Conservation (phyloP, 2,113 vertebrate species). For the Rhabdornis inornatus region DNA sequence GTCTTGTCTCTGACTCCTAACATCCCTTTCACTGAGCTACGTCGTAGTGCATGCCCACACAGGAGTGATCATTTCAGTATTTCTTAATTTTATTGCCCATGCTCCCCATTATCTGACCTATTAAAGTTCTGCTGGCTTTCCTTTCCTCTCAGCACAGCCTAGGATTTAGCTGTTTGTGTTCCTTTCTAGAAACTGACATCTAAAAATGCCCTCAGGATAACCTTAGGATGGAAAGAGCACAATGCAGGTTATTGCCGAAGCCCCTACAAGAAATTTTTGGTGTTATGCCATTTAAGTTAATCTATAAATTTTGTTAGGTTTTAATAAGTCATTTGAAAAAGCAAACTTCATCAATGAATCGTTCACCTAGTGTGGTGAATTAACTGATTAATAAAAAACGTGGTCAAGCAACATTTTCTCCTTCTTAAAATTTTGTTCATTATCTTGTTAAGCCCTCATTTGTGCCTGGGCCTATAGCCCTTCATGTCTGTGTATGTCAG, state of each 20-base stretch:
- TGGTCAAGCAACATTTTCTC: neutral
- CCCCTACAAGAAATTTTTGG: neutral
- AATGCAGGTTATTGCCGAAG: neutral
- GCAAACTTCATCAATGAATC: neutral
- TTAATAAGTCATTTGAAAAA: neutral
- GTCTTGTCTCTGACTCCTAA: neutral
- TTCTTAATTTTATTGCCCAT: neutral
- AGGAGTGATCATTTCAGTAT: neutral
- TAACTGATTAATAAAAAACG: neutral
- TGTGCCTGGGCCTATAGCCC: neutral
- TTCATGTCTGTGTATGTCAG: rapidly evolving
- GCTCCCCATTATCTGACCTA: neutral
- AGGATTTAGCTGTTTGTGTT: neutral
- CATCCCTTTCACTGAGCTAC: neutral
- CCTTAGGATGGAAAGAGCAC: neutral
- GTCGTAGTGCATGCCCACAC: neutral
- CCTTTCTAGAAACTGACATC: neutral
- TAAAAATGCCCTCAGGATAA: neutral
- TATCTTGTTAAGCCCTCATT: neutral
- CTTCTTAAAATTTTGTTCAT: neutral
- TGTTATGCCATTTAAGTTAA: neutral
- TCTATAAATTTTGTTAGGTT: neutral
- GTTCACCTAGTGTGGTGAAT: neutral
- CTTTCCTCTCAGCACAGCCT: neutral
- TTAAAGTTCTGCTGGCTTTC: neutral